Evolutionary conservation across 1,140 invertebrate genomes (phyloP), one percentile per base, ranked within the genome.

Genomic region (Drosophila equinoxialis): DNA sequence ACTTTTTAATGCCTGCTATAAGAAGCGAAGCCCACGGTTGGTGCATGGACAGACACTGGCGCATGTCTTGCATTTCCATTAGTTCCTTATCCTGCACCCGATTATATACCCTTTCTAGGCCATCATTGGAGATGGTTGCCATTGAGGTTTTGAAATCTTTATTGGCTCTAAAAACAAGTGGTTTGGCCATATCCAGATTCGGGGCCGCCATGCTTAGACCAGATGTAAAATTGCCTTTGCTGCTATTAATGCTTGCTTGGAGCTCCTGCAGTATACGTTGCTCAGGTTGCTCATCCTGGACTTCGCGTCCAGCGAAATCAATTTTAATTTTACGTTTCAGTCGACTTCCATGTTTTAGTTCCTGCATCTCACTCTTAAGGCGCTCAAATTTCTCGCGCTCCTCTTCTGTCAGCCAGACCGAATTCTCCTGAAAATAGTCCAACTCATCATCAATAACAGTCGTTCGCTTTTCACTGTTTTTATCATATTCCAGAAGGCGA

Each of bases 21-120:
- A 99, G 93, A 20, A 99, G 93, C 1, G 97, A 98, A 7, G 98
- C 98, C 95, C 97, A 99, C 0, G 98, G 98, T 90, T 99, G 98
- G 93, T 98, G 97, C 95, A 99, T 96, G 83, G 97, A 98, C 6
- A 99, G 92, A 93, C 98, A 99, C 74, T 95, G 93, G 1, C 98
- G 98, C 78, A 96, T 93, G 93, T 99, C 98, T 45, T 94, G 94
- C 95, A 98, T 97, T 93, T 98, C 96, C 77, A 97, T 94, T 60
- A 98, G 93, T 81, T 97, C 95, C 66, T 94, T 94, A 91, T 99
- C 97, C 92, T 98, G 97, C 37, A 98, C 94, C 33, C 95, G 92
- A 84, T 81, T 92, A 68, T 90, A 93, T 1, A 65, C 73, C 3
- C 85, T 76, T 63, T 92, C 92, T 2, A 91, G 75, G 0, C 79